A percentile compares a stretch with the other conserved stretches of the same genome.
phyloP scores from a whole-genome alignment of 2,797 vertebrate genomes.

The Geotrypetes seraphini region DNA sequence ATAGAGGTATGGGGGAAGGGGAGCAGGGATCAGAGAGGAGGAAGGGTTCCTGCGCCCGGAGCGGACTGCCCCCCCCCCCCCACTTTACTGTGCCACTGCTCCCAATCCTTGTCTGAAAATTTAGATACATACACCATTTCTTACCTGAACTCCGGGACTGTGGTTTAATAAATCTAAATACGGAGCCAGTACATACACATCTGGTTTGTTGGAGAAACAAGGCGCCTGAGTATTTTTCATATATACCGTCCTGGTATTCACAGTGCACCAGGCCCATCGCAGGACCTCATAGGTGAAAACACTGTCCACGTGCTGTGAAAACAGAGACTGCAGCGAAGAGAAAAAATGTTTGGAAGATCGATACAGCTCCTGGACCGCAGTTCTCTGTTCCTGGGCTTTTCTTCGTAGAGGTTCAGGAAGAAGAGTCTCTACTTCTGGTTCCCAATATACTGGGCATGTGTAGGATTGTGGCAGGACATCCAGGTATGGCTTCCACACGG shows the following conservation, averaged over 20 bases:
- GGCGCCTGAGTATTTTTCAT: conserved; percentile 49
- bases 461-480: conserved; percentile 69
- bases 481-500: conserved; percentile 81
- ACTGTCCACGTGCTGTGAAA: conserved; percentile 40
- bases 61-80: too few relatives aligned
- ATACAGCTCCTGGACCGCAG: conserved; percentile 49
- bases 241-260: conserved; percentile 89
- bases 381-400: conserved; percentile 62
- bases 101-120: too few relatives aligned
- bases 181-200: conserved; percentile 78
- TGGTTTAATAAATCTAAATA: conserved; percentile 92
- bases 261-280: conserved; percentile 85
- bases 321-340: conserved; percentile 72
- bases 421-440: conserved; percentile 41
- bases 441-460: conserved; percentile 70
- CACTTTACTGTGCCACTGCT: too few relatives aligned
- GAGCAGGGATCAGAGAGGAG: too few relatives aligned
- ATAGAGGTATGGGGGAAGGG: too few relatives aligned
- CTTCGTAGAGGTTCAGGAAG: conserved; percentile 53
- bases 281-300: conserved; percentile 70
- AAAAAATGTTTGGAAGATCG: conserved; percentile 58
- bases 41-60: too few relatives aligned
- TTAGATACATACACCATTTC: too few relatives aligned
- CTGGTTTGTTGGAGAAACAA: conserved; percentile 60
- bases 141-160: conserved; percentile 74